These are phyloP conservation scores for Emydocephalus ijimae DNA, from an alignment of 2,113 vertebrate genomes.

Conservation along the genomic window DNA sequence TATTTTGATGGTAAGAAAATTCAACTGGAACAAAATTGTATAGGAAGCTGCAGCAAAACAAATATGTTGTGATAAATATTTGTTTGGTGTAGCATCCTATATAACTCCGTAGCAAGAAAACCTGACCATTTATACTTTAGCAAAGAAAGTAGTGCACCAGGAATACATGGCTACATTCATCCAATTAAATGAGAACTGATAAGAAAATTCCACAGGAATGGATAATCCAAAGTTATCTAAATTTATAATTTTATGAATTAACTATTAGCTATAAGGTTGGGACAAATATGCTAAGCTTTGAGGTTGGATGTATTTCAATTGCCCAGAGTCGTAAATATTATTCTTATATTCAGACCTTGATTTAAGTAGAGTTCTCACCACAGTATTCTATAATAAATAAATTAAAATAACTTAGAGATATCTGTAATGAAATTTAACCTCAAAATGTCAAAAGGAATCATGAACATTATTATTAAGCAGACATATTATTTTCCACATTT, in stretches of 20 bases:
- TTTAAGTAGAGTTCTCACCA: constrained; percentile 30
- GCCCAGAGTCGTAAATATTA: constrained; percentile 53
- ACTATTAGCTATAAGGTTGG: constrained; percentile 34
- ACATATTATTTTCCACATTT: background rate
- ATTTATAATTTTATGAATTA: constrained; percentile 28
- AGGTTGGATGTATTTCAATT: constrained; percentile 40
- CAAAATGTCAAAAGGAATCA: background rate
- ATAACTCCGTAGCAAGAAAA: background rate
- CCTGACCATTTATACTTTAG: background rate
- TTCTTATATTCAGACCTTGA: constrained; percentile 45
- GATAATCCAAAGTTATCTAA: constrained; percentile 51
- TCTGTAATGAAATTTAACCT: background rate
- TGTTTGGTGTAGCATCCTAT: background rate
- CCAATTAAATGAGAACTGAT: background rate
- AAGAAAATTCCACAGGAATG: constrained; percentile 25
- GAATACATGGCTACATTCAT: background rate
- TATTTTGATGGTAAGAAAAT: background rate
- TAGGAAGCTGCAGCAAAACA: background rate
- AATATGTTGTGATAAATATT: background rate
- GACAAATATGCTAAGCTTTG: constrained; percentile 43
- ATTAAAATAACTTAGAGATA: constrained; percentile 25
- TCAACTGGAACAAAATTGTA: background rate
- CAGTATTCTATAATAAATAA: constrained; percentile 27
- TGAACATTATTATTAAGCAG: background rate
- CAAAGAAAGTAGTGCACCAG: background rate